Base-by-base conservation (phyloP, 2,113 vertebrate species). In the Oreochromis aureus region DNA sequence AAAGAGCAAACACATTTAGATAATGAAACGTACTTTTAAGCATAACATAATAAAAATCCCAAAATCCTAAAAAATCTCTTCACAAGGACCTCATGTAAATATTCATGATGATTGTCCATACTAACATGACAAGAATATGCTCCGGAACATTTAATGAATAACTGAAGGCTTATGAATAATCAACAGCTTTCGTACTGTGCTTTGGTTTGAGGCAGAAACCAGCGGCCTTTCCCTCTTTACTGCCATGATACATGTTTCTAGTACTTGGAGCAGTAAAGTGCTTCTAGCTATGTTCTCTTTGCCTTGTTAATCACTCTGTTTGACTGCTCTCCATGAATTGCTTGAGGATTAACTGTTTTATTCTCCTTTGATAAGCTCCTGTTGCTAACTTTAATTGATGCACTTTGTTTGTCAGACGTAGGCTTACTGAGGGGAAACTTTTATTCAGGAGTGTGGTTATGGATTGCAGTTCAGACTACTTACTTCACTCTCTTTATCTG, bases 121-220 rank as follows among this genome's bases (percentile, higher is more conserved):
- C 87, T 86, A 93, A 93, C 88, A 88, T 89, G 83, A 92, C 87
- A 85, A 55, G 86, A 89, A 84, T 84, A 59, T 84, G 86, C 92
- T 90, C 73, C 63, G 63, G 78, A 89, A 85, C 86, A 76, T 92
- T 80, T 91, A 87, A 94, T 93, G 92, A 95, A 94, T 93, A 95
- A 91, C 85, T 91, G 84, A 94, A 89, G 89, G 54, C 15, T 69
- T 84, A 90, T 95, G 90, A 95, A 95, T 95, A 95, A 94, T 87
- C 27, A 90, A 91, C 82, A 85, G 71, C 44, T 58, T 79, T 34
- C 80, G n/a, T 32, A 51, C 22, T 53, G 71, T 18, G 44, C 63
- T 69, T 78, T 41, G 53, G 24, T 81, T 63, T 92, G 76, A 86
- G 89, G 73, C 91, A 36, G 78, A 48, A 83, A 7, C 15, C 59